A percentile compares a stretch with the other conserved stretches of the same genome.
Conservation (phyloP, 2,113 vertebrate genomes). For the Numida meleagris region DNA sequence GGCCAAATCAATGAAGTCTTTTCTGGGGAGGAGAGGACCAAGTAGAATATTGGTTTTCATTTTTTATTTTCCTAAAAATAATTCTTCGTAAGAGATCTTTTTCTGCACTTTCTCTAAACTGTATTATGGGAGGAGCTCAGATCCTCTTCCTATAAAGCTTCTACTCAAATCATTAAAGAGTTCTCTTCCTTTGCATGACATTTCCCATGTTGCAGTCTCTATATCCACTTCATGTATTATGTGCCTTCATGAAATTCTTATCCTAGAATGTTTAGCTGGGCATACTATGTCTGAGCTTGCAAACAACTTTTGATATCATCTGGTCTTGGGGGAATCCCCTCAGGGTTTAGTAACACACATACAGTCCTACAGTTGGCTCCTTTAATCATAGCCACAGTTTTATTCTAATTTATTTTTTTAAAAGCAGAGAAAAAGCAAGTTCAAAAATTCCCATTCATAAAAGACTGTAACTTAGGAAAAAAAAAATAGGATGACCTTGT, state of each 20-base stretch:
- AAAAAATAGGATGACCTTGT: neutral
- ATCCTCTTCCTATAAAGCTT: neutral
- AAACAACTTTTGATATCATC: neutral
- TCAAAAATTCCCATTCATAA: neutral
- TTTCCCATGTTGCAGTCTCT: neutral
- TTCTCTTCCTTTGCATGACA: neutral
- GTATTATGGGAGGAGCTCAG: neutral
- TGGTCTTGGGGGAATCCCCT: neutral
- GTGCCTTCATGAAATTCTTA: neutral
- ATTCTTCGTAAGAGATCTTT: neutral
- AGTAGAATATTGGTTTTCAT: no score
- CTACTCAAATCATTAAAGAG: neutral
- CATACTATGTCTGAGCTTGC: neutral
- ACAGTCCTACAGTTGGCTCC: neutral
- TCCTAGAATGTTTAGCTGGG: neutral
- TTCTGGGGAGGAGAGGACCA: no score
- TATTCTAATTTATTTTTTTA: neutral
- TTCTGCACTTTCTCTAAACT: neutral
- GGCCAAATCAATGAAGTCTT: neutral
- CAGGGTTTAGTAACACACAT: neutral
- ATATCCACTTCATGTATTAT: neutral
- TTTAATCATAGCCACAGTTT: neutral
- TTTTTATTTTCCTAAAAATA: fast-evolving
- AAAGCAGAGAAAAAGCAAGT: neutral
- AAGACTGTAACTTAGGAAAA: neutral